Conservation (phyloP, 2,797 vertebrate species). For the Delichon dasypus region DNA sequence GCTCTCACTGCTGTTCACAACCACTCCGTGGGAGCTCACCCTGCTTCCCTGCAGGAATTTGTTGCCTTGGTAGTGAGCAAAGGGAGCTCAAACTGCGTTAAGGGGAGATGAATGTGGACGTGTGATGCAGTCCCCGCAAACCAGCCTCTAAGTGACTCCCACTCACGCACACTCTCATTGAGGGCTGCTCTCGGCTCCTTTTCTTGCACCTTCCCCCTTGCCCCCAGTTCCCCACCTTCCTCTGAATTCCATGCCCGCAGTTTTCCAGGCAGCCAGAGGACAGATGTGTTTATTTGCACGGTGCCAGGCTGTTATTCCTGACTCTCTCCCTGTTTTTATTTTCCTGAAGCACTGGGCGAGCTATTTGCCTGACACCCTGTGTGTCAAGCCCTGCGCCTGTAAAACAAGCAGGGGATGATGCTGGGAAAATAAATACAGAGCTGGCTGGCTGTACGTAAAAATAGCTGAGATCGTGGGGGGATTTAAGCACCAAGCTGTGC, state of each 20-base stretch:
- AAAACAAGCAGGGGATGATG: slow-evolving; percentile 23
- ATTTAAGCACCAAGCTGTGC: slow-evolving; percentile 9
- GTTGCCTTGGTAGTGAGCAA: slow-evolving; percentile 58
- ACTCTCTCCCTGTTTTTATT: neutral
- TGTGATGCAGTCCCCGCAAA: neutral
- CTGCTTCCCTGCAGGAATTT: slow-evolving; percentile 23
- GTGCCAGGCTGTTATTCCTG: neutral
- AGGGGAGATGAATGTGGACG: neutral
- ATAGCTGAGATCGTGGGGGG: neutral
- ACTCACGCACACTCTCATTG: slow-evolving; percentile 1
- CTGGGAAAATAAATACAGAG: slow-evolving; percentile 35
- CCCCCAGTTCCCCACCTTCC: neutral
- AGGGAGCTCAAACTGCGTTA: neutral
- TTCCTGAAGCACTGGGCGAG: neutral
- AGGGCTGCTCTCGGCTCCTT: neutral
- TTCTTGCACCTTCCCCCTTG: neutral
- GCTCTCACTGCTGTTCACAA: neutral
- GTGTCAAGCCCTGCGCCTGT: slow-evolving; percentile 5
- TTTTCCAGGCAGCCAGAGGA: neutral
- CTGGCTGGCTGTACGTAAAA: slow-evolving; percentile 21
- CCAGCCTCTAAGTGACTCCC: neutral
- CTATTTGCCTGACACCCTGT: neutral
- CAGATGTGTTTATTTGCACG: neutral
- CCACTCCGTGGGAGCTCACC: neutral
- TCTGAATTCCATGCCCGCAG: neutral